phyloP scores from a whole-genome alignment of 2,888 invertebrate genomes.

The Anoncus sp. region DNA sequence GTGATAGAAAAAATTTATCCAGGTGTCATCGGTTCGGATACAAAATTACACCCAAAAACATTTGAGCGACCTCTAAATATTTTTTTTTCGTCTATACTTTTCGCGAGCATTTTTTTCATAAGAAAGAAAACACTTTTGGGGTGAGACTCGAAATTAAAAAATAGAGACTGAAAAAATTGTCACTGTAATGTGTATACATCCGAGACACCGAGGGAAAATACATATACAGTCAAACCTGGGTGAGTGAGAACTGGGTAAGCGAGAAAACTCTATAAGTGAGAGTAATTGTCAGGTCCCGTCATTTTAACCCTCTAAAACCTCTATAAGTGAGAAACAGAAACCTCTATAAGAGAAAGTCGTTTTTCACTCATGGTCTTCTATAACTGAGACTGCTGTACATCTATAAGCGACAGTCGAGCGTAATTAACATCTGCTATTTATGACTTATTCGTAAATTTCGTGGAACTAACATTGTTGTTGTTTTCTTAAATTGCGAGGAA shows the following conservation, averaged over 20 bases:
- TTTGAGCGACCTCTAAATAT: too few species aligned
- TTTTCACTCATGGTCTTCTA: slow-evolving; percentile 48
- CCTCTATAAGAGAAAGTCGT: slow-evolving; percentile 45
- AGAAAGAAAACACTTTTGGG: too few species aligned
- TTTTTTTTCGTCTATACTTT: too few species aligned
- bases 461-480: background rate
- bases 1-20: too few species aligned
- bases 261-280: slow-evolving; percentile 30
- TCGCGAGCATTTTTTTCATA: too few species aligned
- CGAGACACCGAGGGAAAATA: too few species aligned
- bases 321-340: slow-evolving; percentile 56
- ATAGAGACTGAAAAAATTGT: too few species aligned
- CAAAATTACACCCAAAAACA: too few species aligned
- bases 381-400: slow-evolving; percentile 31
- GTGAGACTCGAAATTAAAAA: too few species aligned
- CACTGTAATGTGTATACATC: too few species aligned
- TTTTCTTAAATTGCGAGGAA: background rate
- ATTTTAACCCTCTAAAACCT: slow-evolving; percentile 28
- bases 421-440: slow-evolving; percentile 1
- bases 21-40: too few species aligned
- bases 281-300: slow-evolving; percentile 4
- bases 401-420: slow-evolving; percentile 2
- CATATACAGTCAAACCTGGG: background rate
- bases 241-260: slow-evolving; percentile 7
- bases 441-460: background rate